Evolutionary conservation across 2,888 invertebrate genomes (phyloP).

Genomic region (Notodonta ziczac): DNA sequence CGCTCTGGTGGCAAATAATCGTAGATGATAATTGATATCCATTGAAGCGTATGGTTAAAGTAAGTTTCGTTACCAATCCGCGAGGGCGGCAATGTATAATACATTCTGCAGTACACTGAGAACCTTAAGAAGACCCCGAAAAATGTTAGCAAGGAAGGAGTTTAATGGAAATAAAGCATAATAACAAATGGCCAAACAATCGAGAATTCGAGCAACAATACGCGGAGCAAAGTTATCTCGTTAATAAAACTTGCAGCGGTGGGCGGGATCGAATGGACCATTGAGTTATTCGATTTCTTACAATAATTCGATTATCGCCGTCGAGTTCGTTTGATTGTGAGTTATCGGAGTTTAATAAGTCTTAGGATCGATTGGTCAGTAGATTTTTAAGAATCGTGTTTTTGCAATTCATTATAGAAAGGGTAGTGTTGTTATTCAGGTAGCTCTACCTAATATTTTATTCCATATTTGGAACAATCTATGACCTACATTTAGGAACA

Average conservation of each 20-base stretch:
- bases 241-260: conserved; percentile 43
- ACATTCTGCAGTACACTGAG: too few relatives aligned
- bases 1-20: too few relatives aligned
- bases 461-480: neutral
- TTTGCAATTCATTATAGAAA: too few relatives aligned
- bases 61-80: too few relatives aligned
- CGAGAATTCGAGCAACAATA: conserved; percentile 24
- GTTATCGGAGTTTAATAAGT: conserved; percentile 12
- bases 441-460: neutral
- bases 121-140: too few relatives aligned
- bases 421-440: neutral
- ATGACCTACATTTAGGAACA: neutral
- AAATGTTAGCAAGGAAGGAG: neutral
- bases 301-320: conserved; percentile 38
- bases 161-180: conserved; percentile 3
- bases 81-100: too few relatives aligned
- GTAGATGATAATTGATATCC: too few relatives aligned
- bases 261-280: conserved; percentile 24
- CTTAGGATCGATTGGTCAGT: neutral
- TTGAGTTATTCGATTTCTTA: conserved; percentile 33
- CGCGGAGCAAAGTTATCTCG: conserved; percentile 40
- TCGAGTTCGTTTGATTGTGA: conserved; percentile 24
- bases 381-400: neutral
- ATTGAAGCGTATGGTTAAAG: too few relatives aligned
- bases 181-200: conserved; percentile 13